phyloP scores from a whole-genome alignment of 2,797 vertebrate genomes.

The Ctenopoma kingsleyae region DNA sequence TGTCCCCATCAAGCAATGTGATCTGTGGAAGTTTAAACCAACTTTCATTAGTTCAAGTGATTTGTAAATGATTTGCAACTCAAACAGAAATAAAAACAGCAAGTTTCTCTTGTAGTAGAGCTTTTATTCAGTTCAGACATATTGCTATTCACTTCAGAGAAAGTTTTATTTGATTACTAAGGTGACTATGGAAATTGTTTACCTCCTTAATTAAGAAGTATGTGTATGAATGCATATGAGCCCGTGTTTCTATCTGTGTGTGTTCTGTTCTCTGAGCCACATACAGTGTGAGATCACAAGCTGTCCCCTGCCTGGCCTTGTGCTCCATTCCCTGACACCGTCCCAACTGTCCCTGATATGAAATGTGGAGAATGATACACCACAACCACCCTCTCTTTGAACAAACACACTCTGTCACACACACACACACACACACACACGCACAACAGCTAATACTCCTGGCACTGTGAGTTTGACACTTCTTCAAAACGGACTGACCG shows the following conservation, averaged over 20 bases:
- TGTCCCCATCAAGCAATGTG: conserved; percentile 30
- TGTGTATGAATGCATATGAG: conserved; percentile 4
- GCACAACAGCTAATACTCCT: conserved; percentile 52
- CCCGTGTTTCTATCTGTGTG: conserved; percentile 36
- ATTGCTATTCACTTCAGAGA: conserved; percentile 12
- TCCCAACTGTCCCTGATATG: conserved; percentile 66
- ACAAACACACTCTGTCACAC: not conserved
- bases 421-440: conserved; percentile 37
- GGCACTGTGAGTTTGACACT: conserved; percentile 71
- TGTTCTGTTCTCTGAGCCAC: conserved; percentile 54
- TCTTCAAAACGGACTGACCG: conserved; percentile 70
- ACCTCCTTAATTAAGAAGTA: conserved; percentile 6
- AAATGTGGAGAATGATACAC: conserved; percentile 69
- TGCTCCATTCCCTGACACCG: conserved; percentile 66
- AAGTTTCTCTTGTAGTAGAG: conserved; percentile 26
- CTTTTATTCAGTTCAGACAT: conserved; percentile 26
- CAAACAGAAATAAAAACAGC: conserved; percentile 44
- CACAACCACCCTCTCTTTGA: conserved; percentile 30
- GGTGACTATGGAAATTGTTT: conserved; percentile 29
- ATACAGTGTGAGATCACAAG: conserved; percentile 56
- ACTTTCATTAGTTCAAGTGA: conserved; percentile 45
- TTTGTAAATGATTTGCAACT: conserved; percentile 63
- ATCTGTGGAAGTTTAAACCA: conserved; percentile 43
- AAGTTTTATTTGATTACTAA: conserved; percentile 29
- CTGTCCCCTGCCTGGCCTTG: conserved; percentile 75